A percentile compares a stretch with the other conserved stretches of the same genome.
Evolutionary conservation across 1,140 invertebrate species (phyloP).

Genomic region (Augochlora pura): DNA sequence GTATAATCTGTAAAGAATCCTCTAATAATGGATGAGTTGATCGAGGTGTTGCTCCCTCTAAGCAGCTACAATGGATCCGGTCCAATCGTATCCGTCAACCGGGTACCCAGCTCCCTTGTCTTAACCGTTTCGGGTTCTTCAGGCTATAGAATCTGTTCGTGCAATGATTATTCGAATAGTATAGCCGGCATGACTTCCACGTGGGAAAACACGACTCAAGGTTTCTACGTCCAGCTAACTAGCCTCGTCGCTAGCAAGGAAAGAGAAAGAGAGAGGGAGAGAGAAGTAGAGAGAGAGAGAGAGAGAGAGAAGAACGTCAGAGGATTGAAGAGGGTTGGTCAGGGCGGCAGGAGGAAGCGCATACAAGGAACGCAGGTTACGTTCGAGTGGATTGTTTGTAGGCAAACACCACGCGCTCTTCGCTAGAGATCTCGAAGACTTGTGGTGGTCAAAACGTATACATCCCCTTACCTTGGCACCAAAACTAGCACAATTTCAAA

Average conservation of each 20-base stretch:
- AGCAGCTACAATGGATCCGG: conserved; percentile 3
- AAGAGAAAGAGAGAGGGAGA: too few species aligned
- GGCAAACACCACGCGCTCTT: conserved; percentile 61
- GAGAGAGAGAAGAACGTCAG: not conserved
- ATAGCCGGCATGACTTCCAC: conserved; percentile 10
- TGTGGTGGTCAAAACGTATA: conserved; percentile 51
- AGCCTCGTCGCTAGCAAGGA: not conserved
- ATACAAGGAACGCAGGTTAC: conserved; percentile 52
- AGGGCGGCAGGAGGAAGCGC: conserved; percentile 43
- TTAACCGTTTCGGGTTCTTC: conserved; percentile 29
- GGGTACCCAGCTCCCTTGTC: not conserved
- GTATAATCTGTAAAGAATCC: conserved; percentile 58
- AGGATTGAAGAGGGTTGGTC: conserved; percentile 10
- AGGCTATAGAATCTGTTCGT: conserved; percentile 22
- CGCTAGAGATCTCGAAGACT: conserved; percentile 25
- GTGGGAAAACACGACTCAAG: conserved; percentile 47
- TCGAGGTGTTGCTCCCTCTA: not conserved
- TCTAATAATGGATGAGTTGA: conserved; percentile 42
- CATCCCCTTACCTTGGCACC: not conserved
- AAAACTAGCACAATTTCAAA: too few species aligned
- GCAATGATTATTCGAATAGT: conserved; percentile 44
- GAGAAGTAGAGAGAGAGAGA: too few species aligned
- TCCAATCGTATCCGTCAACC: conserved; percentile 30
- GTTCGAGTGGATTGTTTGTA: conserved; percentile 71
- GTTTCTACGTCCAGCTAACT: conserved; percentile 28